Evolutionary conservation across 1,140 invertebrate genomes (phyloP), one percentile per base, ranked within the genome.

Genomic region (Drosophila lini): DNA sequence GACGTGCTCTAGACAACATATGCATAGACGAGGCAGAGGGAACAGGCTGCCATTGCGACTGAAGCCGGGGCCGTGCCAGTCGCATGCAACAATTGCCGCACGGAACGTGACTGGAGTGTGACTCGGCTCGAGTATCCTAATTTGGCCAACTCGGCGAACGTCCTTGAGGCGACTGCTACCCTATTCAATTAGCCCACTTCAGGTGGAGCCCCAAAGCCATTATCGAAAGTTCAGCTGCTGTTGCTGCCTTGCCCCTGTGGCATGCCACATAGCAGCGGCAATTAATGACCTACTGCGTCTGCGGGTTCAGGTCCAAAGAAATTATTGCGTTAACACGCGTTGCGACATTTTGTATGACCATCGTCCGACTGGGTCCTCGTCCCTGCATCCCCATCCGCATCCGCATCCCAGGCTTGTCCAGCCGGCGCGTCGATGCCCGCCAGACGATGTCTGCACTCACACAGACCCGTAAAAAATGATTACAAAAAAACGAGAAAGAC

Each of bases 261-360:
- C 79, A 22, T 22, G 50, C 32, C 34, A 16, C 50, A 53, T 36
- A 36, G 50, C 32, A 36, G 50, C 62, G 78, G 78, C 78, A 90
- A 81, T 89, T 90, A 90, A 90, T 90, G 84, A 89, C 84, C 84
- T 85, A 89, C 85, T 90, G 85, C 84, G 83, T 88, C 67, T 67
- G 63, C 25, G 82, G 31, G 82, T 80, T 76, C 65, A 79, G 52
- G 71, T 70, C 60, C 73, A 57, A 58, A 61, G 63, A 77, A 75
- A 74, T 81, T 74, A 89, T 84, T 73, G 84, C 74, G 60, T 84
- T 89, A 89, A 84, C 84, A 89, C 77, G 80, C 73, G 58, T 78
- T 89, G 81, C 74, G 78, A 88, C 80, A 89, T 84, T 89, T 78
- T 83, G 69, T 84, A 63, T 60, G 81, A 78, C 61, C 68, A 65